A percentile compares a stretch with the other conserved stretches of the same genome.
Evolutionary conservation across 2,113 vertebrate genomes (phyloP).

Genomic region (Trogon melanurus): DNA sequence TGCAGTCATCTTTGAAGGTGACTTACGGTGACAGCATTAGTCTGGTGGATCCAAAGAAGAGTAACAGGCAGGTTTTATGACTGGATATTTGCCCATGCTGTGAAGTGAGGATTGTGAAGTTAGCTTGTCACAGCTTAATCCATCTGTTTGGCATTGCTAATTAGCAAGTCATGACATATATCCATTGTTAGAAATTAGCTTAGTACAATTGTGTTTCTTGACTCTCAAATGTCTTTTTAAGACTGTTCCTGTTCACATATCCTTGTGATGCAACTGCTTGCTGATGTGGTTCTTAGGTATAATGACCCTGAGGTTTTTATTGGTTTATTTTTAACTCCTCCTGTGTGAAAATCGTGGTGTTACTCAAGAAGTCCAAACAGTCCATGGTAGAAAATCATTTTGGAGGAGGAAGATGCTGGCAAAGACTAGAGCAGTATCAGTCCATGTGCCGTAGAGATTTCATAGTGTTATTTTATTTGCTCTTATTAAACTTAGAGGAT

Average conservation of each 20-base stretch:
- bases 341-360: not conserved
- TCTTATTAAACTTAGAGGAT: not conserved
- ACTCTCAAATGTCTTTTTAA: not conserved
- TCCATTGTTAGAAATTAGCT: not conserved
- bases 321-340: not conserved
- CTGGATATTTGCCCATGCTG: not conserved
- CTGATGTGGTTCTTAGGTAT: not conserved
- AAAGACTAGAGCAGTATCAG: not conserved
- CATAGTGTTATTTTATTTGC: not conserved
- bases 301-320: not conserved
- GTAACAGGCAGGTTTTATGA: not conserved
- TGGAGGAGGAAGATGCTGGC: not conserved
- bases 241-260: not conserved
- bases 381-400: not conserved
- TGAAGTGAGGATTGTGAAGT: not conserved
- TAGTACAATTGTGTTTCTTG: fast-evolving
- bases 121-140: not conserved
- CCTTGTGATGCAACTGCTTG: not conserved
- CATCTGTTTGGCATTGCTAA: not conserved
- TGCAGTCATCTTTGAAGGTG: not conserved
- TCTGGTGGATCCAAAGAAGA: not conserved
- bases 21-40: not conserved
- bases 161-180: not conserved
- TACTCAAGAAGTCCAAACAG: not conserved
- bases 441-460: not conserved